Evolutionary conservation across 2,888 invertebrate genomes (phyloP), one percentile per base, ranked within the genome.

Genomic region (Diarsia brunnea): DNA sequence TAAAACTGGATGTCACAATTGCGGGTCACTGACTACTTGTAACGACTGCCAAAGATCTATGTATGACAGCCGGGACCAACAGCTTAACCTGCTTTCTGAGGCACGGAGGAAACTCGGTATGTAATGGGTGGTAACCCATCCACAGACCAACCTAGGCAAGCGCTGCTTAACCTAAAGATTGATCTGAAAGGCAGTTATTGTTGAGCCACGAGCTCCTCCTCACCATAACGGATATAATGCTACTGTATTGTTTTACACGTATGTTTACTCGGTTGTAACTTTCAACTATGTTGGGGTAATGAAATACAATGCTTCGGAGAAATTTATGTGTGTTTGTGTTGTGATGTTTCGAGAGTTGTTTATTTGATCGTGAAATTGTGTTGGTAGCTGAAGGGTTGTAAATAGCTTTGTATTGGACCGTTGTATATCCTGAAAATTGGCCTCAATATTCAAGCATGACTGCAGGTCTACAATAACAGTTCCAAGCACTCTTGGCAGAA

Each of bases 241-340:
- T 27, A n/a, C 10, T 43, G 14, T 49, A 80, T 69, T 53, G 24
- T 85, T 75, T 74, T 47, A 63, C 45, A 69, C 49, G 10, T 16
- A 24, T 14, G 38, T 64, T 69, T 49, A 65, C 45, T 66, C 12
- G 21, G 27, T n/a, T 31, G 38, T 77, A 58, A 69, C n/a, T 67
- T 27, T 49, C 58, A 69, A 82, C 77, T 66, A 38, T 81, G 85
- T 85, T n/a, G 21, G 2, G 7, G 16, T 38, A 63, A 61, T 81
- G 74, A 70, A 81, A 63, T 63, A 67, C 51, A 66, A 64, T 63
- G 70, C 51, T 67, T 82, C 49, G 14, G 49, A 69, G 53, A 58
- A 75, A 27, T 68, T 69, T 68, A 47, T 79, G 63, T 79, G 63
- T 69, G 51, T 83, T 53, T 58, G 43, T 47, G 27, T 55, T 78